A percentile compares a stretch with the other conserved stretches of the same genome.
phyloP scores from a whole-genome alignment of 2,113 vertebrate species.

The Pseudolaguvia tuberculata region DNA sequence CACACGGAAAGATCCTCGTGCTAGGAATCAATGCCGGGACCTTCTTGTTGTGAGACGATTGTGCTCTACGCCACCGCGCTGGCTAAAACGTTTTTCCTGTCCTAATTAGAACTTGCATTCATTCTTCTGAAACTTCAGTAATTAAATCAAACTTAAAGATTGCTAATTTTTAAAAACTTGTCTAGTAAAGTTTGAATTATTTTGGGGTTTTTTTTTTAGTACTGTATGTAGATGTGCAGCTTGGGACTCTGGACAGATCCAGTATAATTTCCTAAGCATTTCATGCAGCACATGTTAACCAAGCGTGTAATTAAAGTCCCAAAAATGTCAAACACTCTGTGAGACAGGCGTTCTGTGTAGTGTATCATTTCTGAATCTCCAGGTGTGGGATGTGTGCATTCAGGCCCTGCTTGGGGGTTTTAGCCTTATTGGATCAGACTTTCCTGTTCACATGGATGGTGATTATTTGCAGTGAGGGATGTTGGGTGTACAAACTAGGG shows the following conservation, averaged over 20 bases:
- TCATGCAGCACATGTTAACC: constrained; percentile 59
- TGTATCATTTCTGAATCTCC: constrained; percentile 55
- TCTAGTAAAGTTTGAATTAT: no score
- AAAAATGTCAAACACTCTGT: constrained; percentile 64
- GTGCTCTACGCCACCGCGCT: no score
- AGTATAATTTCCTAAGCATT: constrained; percentile 58
- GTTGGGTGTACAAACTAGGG: not conserved
- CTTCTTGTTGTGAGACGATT: no score
- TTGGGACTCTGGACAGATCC: constrained; percentile 59
- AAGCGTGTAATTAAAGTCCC: constrained; percentile 74
- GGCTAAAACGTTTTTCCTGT: not conserved
- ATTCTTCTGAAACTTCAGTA: constrained; percentile 1
- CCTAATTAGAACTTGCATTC: not conserved
- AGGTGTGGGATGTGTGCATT: constrained; percentile 45
- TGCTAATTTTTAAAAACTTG: constrained; percentile 4
- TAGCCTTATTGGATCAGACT: not conserved
- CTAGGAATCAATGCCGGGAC: no score
- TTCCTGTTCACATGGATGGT: not conserved
- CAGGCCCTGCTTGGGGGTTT: not conserved
- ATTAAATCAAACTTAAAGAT: not conserved
- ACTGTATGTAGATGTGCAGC: constrained; percentile 47
- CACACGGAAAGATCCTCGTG: no score
- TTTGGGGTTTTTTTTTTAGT: constrained; percentile 9
- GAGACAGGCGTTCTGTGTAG: constrained; percentile 57
- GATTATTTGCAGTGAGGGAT: not conserved